Conservation (phyloP, 1,140 invertebrate genomes). For the Nixonia krombeini region DNA sequence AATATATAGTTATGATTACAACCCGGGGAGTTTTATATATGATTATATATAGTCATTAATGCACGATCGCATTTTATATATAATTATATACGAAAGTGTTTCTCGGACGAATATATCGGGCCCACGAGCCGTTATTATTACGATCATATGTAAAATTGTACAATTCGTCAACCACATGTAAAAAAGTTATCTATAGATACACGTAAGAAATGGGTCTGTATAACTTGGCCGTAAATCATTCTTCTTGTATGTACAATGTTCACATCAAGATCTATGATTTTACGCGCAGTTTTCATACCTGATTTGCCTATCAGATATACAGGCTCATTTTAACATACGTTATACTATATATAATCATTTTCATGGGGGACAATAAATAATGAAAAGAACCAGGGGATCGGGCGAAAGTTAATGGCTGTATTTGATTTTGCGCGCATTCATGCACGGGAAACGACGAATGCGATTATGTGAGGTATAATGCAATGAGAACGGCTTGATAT, state of each 20-base stretch:
- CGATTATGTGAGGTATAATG: too few relatives aligned
- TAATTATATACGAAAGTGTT: conserved; percentile 3
- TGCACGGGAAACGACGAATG: conserved; percentile 15
- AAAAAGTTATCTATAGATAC: too few relatives aligned
- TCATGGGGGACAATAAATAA: background rate
- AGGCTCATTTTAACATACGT: too few relatives aligned
- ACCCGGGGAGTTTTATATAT: too few relatives aligned
- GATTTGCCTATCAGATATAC: too few relatives aligned
- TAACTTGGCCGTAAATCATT: background rate
- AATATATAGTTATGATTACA: conserved; percentile 41
- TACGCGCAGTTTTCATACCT: too few relatives aligned
- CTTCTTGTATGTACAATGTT: background rate
- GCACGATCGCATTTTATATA: too few relatives aligned
- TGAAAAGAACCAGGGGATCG: conserved; percentile 40
- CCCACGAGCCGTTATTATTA: conserved; percentile 38
- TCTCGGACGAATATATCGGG: too few relatives aligned
- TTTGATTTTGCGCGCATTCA: conserved; percentile 39
- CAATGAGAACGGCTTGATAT: conserved; percentile 5
- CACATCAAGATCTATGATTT: too few relatives aligned
- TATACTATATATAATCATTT: background rate
- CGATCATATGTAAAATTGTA: conserved; percentile 68
- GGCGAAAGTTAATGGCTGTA: conserved; percentile 49
- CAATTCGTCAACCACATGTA: conserved; percentile 58
- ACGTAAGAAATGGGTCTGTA: too few relatives aligned
- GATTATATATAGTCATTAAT: too few relatives aligned